These are phyloP conservation scores for Coregonus ussuriensis DNA, from an alignment of 2,797 vertebrate genomes.

Conservation along the genomic window DNA sequence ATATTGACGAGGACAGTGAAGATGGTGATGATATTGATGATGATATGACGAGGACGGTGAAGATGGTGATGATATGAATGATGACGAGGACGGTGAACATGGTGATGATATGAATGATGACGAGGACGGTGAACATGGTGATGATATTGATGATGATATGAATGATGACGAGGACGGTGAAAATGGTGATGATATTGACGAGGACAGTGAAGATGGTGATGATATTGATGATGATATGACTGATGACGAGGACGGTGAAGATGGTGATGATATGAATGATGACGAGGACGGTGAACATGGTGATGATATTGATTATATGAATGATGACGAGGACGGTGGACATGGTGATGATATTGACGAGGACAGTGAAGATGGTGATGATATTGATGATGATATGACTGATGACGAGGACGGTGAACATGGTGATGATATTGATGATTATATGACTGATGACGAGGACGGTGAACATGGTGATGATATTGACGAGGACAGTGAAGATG, in stretches of 20 bases:
- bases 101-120: not conserved
- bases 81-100: too few species aligned
- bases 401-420: too few species aligned
- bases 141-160: too few species aligned
- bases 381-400: too few species aligned
- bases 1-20: not conserved
- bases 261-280: not conserved
- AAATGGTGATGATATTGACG: too few species aligned
- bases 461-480: not conserved
- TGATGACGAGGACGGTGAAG: not conserved
- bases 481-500: not conserved
- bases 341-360: too few species aligned
- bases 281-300: not conserved
- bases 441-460: not conserved
- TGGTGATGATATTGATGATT: not conserved
- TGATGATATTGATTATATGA: too few species aligned
- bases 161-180: too few species aligned
- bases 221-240: not conserved
- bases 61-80: not conserved
- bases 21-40: not conserved
- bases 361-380: too few species aligned
- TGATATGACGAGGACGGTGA: not conserved
- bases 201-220: not conserved
- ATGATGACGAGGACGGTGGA: too few species aligned
- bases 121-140: not conserved